Evolutionary conservation across 2,113 vertebrate species (phyloP).

Genomic region (Todiramphus saurophagus): DNA sequence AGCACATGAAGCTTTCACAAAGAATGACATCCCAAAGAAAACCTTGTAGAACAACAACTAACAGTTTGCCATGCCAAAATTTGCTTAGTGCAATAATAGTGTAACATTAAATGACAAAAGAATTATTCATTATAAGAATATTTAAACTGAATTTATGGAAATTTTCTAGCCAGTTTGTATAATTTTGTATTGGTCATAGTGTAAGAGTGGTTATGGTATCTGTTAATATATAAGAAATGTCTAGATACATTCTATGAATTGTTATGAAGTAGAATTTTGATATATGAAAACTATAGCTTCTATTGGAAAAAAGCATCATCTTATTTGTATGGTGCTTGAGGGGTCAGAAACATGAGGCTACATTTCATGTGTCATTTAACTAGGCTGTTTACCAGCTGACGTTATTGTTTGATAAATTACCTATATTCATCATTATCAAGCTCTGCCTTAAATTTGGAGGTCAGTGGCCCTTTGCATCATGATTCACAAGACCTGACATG

Average conservation of each 20-base stretch:
- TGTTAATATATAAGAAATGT: neutral
- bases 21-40: neutral
- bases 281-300: neutral
- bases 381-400: neutral
- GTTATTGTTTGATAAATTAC: slow-evolving; percentile 39
- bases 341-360: slow-evolving; percentile 15
- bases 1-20: neutral
- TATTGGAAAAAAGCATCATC: neutral
- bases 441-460: slow-evolving; percentile 42
- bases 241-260: neutral
- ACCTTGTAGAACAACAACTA: neutral
- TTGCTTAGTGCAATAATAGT: neutral
- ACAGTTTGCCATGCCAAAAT: neutral
- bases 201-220: neutral
- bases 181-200: neutral
- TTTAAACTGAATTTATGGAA: neutral
- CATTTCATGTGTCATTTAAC: slow-evolving; percentile 49
- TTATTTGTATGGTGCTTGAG: neutral
- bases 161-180: neutral
- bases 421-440: slow-evolving; percentile 28
- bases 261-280: neutral
- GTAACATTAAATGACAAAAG: neutral
- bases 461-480: slow-evolving; percentile 24
- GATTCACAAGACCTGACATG: slow-evolving; percentile 32
- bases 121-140: neutral